phyloP scores from a whole-genome alignment of 2,113 vertebrate species.

The Columbina picui region DNA sequence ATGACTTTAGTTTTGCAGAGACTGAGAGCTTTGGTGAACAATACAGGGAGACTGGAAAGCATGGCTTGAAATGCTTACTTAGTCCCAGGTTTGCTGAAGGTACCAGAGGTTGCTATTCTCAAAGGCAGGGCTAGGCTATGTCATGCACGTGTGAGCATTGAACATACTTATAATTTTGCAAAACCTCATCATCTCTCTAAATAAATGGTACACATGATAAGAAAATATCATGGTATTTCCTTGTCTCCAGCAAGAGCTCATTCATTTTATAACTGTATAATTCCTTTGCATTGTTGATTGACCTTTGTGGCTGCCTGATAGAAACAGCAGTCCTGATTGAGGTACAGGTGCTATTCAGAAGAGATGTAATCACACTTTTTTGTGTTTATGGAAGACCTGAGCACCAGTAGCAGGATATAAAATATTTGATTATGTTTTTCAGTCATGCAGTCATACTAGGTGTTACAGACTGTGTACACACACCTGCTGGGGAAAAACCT shows the following conservation, averaged over 20 bases:
- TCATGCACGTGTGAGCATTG: rapidly evolving
- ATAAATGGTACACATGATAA: background rate
- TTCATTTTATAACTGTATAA: background rate
- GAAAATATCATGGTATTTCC: background rate
- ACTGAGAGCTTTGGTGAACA: background rate
- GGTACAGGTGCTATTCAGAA: background rate
- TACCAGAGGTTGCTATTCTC: background rate
- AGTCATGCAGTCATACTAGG: background rate
- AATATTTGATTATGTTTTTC: background rate
- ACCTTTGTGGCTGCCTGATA: background rate
- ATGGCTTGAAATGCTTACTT: background rate
- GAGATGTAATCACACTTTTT: background rate
- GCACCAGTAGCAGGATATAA: background rate
- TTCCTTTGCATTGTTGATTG: background rate
- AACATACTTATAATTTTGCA: background rate
- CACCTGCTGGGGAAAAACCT: background rate
- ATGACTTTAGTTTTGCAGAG: background rate
- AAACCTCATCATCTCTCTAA: background rate
- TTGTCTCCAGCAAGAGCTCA: background rate
- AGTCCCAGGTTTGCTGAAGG: background rate
- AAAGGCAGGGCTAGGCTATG: background rate
- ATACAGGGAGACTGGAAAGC: background rate
- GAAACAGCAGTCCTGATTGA: background rate
- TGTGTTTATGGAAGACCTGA: background rate
- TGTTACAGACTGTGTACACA: background rate